Evolutionary conservation across 2,797 vertebrate genomes (phyloP).

Genomic region (Diplodus sargus): DNA sequence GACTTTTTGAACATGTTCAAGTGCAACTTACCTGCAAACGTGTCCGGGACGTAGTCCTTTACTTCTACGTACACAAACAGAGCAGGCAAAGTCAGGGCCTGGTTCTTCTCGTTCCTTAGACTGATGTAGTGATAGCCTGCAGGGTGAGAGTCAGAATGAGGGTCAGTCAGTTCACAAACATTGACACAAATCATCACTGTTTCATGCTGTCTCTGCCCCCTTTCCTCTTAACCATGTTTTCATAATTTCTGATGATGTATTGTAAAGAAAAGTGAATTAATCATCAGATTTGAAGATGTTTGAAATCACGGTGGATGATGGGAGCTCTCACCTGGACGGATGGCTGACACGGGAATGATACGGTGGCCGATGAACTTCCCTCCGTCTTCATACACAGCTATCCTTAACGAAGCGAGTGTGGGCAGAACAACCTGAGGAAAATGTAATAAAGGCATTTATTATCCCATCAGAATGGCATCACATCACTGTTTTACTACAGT

Average conservation of each 20-base stretch:
- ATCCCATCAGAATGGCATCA: background rate
- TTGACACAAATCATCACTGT: background rate
- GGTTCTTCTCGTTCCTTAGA: constrained; percentile 96
- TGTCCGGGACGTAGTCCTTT: constrained; percentile 98
- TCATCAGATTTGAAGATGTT: background rate
- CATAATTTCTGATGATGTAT: background rate
- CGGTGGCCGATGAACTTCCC: constrained; percentile 98
- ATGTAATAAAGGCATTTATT: background rate
- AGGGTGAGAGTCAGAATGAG: background rate
- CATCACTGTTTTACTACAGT: background rate
- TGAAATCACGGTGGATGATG: background rate
- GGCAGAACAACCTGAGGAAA: constrained; percentile 92
- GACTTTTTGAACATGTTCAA: background rate
- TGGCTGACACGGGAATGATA: constrained; percentile 95
- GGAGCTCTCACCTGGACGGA: constrained; percentile 89
- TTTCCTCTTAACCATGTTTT: background rate
- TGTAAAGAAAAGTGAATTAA: background rate
- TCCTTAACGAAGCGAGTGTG: constrained; percentile 93
- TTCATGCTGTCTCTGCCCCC: background rate
- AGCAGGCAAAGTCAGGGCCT: constrained; percentile 91
- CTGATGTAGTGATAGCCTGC: constrained; percentile 97
- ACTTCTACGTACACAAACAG: constrained; percentile 97
- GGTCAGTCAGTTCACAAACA: background rate
- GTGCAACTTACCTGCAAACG: constrained; percentile 90
- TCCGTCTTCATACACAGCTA: constrained; percentile 96